phyloP scores from a whole-genome alignment of 1,140 invertebrate species.

The Lepeophtheirus salmonis region DNA sequence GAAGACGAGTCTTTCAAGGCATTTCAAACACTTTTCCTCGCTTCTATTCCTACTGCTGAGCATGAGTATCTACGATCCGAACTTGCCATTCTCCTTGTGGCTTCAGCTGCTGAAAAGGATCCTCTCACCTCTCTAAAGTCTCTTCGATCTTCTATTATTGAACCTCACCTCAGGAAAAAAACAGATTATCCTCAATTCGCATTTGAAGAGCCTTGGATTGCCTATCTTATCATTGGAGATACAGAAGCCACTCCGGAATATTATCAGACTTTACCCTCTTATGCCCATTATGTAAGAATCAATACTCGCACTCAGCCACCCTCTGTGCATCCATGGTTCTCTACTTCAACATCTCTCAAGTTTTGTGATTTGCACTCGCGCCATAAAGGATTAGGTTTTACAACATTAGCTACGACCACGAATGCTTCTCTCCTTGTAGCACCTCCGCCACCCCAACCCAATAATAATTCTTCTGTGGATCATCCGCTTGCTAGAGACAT shows the following conservation, averaged over 20 bases:
- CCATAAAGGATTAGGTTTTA: background rate
- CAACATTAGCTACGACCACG: background rate
- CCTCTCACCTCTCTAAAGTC: background rate
- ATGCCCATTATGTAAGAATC: background rate
- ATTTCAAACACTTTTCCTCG: constrained; percentile 11
- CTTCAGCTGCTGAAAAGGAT: background rate
- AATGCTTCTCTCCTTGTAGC: background rate
- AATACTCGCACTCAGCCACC: background rate
- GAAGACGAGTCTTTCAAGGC: background rate
- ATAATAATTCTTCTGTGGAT: background rate
- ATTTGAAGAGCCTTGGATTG: background rate
- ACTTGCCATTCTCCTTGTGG: constrained; percentile 5
- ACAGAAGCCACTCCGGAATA: background rate
- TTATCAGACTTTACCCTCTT: background rate
- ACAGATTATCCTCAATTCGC: constrained; percentile 2
- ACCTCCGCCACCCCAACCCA: too few species aligned
- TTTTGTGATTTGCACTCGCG: constrained; percentile 4
- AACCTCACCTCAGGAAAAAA: background rate
- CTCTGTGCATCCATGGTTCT: background rate
- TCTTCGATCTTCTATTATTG: background rate
- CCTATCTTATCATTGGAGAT: background rate
- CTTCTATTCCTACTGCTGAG: constrained; percentile 7
- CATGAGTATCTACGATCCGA: constrained; percentile 11
- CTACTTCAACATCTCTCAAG: background rate
- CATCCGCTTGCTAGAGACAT: background rate